phyloP scores from a whole-genome alignment of 2,113 vertebrate species.

The Sciurus niger region DNA sequence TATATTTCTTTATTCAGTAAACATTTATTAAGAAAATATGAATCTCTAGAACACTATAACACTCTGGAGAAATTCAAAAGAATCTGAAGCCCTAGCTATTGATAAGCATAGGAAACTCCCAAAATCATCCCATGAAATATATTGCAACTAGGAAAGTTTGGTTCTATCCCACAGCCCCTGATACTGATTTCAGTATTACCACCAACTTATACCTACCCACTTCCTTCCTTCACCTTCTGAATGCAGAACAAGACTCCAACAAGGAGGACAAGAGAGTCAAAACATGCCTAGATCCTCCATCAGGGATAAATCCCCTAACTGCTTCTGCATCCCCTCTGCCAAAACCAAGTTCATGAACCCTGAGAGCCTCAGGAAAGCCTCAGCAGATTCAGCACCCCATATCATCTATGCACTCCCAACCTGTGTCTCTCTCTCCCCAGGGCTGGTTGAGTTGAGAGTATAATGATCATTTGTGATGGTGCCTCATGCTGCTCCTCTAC shows the following conservation, averaged over 20 bases:
- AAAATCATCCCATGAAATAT: neutral
- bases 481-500: neutral
- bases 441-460: neutral
- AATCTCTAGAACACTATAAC: neutral
- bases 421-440: neutral
- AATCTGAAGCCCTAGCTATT: neutral
- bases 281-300: neutral
- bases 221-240: neutral
- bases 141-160: neutral
- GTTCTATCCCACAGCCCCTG: neutral
- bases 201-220: neutral
- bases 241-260: neutral
- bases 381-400: neutral
- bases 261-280: neutral
- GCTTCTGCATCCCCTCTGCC: neutral
- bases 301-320: neutral
- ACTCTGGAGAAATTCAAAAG: constrained; percentile 23
- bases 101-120: neutral
- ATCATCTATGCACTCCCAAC: fast-evolving
- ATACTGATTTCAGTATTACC: neutral
- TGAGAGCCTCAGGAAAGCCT: neutral
- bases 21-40: neutral
- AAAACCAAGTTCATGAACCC: neutral
- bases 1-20: neutral
- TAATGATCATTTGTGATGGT: neutral